Conservation (phyloP, 1,140 invertebrate species). For the Euglossa dilemma region DNA sequence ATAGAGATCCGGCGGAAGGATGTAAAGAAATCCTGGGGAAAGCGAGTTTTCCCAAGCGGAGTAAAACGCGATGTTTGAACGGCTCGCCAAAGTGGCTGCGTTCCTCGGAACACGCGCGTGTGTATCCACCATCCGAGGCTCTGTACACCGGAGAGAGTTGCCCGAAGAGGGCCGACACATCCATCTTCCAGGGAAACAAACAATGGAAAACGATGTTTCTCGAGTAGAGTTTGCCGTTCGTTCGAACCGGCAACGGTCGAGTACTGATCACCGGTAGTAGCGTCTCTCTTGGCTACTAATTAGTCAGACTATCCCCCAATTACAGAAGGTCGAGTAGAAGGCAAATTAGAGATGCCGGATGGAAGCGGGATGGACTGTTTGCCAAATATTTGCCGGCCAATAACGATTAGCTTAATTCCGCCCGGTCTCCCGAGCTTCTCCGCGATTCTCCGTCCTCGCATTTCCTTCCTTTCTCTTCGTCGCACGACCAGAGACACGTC, state of each 20-base stretch:
- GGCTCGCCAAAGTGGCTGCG: neutral
- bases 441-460: neutral
- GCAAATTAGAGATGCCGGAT: conserved; percentile 56
- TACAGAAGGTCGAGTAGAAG: conserved; percentile 53
- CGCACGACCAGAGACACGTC: too few relatives aligned
- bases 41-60: neutral
- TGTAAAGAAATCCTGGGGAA: too few relatives aligned
- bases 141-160: neutral
- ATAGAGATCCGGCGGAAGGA: neutral
- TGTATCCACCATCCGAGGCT: neutral
- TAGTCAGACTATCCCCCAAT: conserved; percentile 64
- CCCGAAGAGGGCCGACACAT: neutral
- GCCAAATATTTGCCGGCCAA: conserved; percentile 66
- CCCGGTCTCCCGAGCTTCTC: neutral
- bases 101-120: neutral
- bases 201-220: neutral
- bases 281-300: conserved; percentile 66
- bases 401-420: conserved; percentile 43
- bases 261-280: neutral
- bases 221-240: conserved; percentile 1
- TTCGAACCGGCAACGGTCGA: neutral
- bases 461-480: too few relatives aligned
- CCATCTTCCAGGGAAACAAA: neutral
- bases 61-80: neutral
- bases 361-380: conserved; percentile 40